Evolutionary conservation across 2,113 vertebrate genomes (phyloP), one percentile per base, ranked within the genome.

Genomic region (Mirza zaza): DNA sequence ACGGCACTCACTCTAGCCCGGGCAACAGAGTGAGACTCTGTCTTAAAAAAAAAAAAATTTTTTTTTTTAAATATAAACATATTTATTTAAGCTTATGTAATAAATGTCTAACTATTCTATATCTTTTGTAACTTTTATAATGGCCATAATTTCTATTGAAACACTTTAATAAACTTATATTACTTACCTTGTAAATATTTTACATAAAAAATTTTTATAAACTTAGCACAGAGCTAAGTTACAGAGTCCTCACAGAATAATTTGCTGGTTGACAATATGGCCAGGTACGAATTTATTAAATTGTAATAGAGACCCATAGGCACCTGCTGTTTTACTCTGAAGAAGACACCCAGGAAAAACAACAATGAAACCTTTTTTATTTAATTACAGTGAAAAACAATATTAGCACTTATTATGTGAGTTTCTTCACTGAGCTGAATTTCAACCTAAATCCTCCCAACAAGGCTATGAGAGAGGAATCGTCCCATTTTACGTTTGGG

Each of bases 81-180:
- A 59, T 18, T 10, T 67, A 79, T 50, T 94, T 80, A 80, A 88
- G 79, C 6, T 42, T 94, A 86, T 45, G 63, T 52, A 42, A 61
- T 65, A 77, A 75, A 67, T 1, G n/a, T 77, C 45, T 82, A 67
- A 88, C 59, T 50, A 42, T 92, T 68, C 73, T 90, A 8, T 70
- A 25, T 1, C 1, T 82, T 90, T 81, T 79, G 34, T 73, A 87
- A 87, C 65, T 91, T 45, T 63, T 59, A 59, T 34, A 50, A 83
- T 96, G 82, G 5, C 92, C 75, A 63, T 36, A 77, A 34, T 75
- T 93, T 91, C 92, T 88, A 75, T 63, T 90, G 48, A 97, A 80
- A 61, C 27, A 61, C 59, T 61, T 27, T 61, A 12, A 61, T 61
- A 12, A 61, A 27, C 59, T 34, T 34, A 32, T 65, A 32, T 65